Evolutionary conservation across 2,888 invertebrate species (phyloP).

Genomic region (Drosophila engyochracea): DNA sequence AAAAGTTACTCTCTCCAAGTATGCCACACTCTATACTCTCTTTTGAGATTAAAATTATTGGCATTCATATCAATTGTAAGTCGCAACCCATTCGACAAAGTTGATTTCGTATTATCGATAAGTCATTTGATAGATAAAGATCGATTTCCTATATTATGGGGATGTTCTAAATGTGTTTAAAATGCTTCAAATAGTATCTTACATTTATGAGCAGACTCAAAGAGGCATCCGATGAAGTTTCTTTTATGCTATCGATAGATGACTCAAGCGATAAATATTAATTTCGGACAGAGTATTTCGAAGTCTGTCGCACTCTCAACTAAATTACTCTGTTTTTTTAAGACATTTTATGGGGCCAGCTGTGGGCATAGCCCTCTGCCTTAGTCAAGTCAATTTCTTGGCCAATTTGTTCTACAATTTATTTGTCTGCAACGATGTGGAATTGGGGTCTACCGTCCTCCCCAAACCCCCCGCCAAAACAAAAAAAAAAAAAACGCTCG

Average conservation of each 20-base stretch:
- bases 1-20: not conserved
- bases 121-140: not conserved
- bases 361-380: conserved; percentile 22
- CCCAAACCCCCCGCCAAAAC: not conserved
- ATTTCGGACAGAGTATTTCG: not conserved
- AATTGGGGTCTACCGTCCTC: conserved; percentile 21
- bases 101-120: not conserved
- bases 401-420: conserved; percentile 76
- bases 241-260: not conserved
- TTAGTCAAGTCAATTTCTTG: conserved; percentile 65
- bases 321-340: not conserved
- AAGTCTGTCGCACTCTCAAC: not conserved
- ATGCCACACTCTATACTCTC: no score
- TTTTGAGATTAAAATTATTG: no score
- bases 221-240: accelerated
- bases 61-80: not conserved
- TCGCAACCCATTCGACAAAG: not conserved
- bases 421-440: conserved; percentile 44
- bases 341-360: conserved; percentile 46
- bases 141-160: not conserved
- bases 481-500: conserved; percentile 3
- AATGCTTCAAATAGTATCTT: not conserved
- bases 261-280: not conserved
- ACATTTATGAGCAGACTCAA: not conserved
- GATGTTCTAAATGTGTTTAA: no score